Percentiles rank a stretch among this genome's conserved stretches.
Conservation (phyloP, 1,140 invertebrate species). For the Metopolophium dirhodum region DNA sequence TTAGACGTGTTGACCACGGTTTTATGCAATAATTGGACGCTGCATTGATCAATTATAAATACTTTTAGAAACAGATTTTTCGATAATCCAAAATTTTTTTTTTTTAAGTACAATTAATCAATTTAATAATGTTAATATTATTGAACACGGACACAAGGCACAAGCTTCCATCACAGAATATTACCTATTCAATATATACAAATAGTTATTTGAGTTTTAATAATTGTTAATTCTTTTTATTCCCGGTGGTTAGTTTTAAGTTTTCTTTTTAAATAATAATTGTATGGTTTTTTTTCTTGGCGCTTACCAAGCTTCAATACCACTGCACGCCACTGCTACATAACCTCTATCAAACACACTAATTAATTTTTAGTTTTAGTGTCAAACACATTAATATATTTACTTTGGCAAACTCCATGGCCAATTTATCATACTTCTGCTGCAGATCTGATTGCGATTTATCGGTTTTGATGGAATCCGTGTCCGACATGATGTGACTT, state of each 20-base stretch:
- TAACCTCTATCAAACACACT: not conserved
- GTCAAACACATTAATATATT: not conserved
- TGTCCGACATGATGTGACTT: slow-evolving; percentile 12
- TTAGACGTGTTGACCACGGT: no score
- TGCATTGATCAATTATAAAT: not conserved
- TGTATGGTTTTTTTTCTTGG: no score
- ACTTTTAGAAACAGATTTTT: not conserved
- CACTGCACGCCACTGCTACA: not conserved
- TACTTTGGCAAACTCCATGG: slow-evolving; percentile 46
- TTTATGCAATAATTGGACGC: no score
- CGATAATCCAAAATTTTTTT: no score
- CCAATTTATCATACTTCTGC: slow-evolving; percentile 44
- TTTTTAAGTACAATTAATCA: not conserved
- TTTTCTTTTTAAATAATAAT: no score
- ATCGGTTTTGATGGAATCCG: slow-evolving; percentile 34
- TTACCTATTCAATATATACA: no score
- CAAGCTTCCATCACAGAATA: no score
- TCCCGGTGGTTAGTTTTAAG: no score
- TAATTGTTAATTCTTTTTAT: no score
- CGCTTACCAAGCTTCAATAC: not conserved
- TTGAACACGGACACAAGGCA: no score
- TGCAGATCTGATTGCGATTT: slow-evolving; percentile 26
- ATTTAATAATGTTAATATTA: not conserved
- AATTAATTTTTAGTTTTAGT: not conserved
- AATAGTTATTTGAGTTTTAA: no score